Base-by-base conservation (phyloP, 2,113 vertebrate genomes). In the Sylvia atricapilla region DNA sequence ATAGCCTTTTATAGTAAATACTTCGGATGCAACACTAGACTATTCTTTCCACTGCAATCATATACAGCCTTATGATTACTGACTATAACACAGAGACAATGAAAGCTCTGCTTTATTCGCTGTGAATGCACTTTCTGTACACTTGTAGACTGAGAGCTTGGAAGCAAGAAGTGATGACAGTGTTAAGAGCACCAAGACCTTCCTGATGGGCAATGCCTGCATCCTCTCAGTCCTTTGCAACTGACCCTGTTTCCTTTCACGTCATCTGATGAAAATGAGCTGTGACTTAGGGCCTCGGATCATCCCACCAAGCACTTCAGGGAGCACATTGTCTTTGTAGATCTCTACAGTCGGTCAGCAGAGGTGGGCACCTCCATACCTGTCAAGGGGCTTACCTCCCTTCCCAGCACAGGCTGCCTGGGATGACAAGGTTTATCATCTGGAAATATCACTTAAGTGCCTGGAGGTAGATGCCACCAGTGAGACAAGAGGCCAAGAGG, bases 1-100 rank as follows among this genome's bases (percentile, higher is more conserved):
- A 95, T 89, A 91, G 66, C 56, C 58, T 97, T 95, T 95, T 95
- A 52, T 95, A 95, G 76, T 46, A 89, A 91, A 50, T 33, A 72
- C 62, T 93, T 95, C 3, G 16, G 77, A 97, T 95, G 91, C 94
- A 97, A 87, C 74, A 35, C 74, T 73, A 81, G 69, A 58, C 50
- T 49, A 89, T 84, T 78, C 84, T 87, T 92, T 82, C 77, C 41
- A 46, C 56, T 89, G 18, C 49, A 79, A 12, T 92, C 69, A 62
- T 84, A 37, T 14, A 37, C 66, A 94, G 93, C 93, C 94, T 95
- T 96, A 91, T 5, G 13, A 87, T 77, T 62, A 53, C 37, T 83
- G 68, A 79, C 46, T 78, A 13, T 31, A 47, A 9, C 6, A 93
- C 30, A 79, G 19, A 77, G 50, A 74, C 24, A 33, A 46, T 46